Evolutionary conservation across 2,113 vertebrate genomes (phyloP).

Genomic region (Oryzias melastigma): DNA sequence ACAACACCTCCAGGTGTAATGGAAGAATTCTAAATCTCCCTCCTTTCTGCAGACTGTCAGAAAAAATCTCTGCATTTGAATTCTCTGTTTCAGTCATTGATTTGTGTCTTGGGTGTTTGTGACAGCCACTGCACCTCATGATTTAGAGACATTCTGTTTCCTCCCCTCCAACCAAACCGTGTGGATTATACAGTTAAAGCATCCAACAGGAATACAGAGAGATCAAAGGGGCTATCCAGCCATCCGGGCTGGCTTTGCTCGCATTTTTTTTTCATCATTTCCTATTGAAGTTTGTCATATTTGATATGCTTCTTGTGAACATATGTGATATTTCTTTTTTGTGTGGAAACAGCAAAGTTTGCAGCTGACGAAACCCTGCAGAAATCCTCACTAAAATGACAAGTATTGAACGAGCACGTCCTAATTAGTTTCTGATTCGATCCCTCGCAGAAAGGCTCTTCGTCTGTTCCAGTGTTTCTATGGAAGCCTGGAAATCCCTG

Average conservation of each 20-base stretch:
- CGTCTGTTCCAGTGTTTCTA: too few relatives aligned
- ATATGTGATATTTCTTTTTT: slow-evolving; percentile 19
- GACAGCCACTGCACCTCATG: slow-evolving; percentile 19
- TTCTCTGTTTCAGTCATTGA: slow-evolving; percentile 26
- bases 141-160: slow-evolving; percentile 40
- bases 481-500: too few relatives aligned
- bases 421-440: slow-evolving; percentile 44
- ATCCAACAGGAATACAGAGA: slow-evolving; percentile 32
- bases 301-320: slow-evolving; percentile 50
- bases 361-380: slow-evolving; percentile 59
- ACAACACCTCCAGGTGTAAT: slow-evolving; percentile 50
- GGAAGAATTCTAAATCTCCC: slow-evolving; percentile 16
- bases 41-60: slow-evolving; percentile 6
- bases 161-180: slow-evolving; percentile 12
- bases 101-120: slow-evolving; percentile 31
- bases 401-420: slow-evolving; percentile 28
- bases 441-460: slow-evolving; percentile 12
- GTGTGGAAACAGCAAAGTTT: slow-evolving; percentile 43
- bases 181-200: slow-evolving; percentile 47
- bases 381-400: slow-evolving; percentile 56
- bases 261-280: slow-evolving; percentile 52
- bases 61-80: slow-evolving; percentile 3
- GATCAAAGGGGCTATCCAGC: slow-evolving; percentile 62
- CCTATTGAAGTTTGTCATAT: slow-evolving; percentile 65
- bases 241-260: slow-evolving; percentile 41